Evolutionary conservation across 2,113 vertebrate species (phyloP), one percentile per base, ranked within the genome.

Genomic region (Numenius arquata): DNA sequence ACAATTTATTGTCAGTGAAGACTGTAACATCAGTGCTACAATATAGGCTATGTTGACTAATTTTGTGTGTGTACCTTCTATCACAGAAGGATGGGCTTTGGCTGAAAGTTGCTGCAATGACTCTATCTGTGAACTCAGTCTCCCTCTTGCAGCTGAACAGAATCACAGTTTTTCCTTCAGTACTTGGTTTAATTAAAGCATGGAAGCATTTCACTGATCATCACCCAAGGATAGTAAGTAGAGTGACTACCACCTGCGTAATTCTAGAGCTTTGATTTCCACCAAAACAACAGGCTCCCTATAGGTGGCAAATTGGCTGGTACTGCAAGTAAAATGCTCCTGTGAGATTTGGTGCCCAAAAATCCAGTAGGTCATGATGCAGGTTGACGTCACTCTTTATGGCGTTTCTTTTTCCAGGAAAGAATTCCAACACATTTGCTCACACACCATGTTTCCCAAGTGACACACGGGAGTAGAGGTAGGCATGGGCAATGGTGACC

Each of bases 361-460:
- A 74, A 56, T 15, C 17, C 16, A 23, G 5, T 8, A 58, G 23
- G 38, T 45, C 17, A 5, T 34, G 41, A 29, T 38, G 38, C 21
- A 47, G 59, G 23, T 41, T 74, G 61, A 34, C 17, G 8, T 30
- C 32, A 47, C 43, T 20, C 1, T 36, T 41, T 55, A n/a, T n/a
- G 38, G 15, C 4, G 3, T 78, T 62, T 63, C 27, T 73, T 79
- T 63, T 43, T 59, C 20, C 26, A 47, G 43, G 12, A n/a, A 41
- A 76, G 26, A 29, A 83, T 67, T 90, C 48, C 20, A 45, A 11
- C 11, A 29, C 4, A 11, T 34, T 68, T 88, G 17, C 43, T 67
- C 40, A 41, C 8, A 45, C 12, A 34, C 0, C 0, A 3, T 36
- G 15, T 38, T 83, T 73, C 27, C 40, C 13, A 65, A 13, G 12